phyloP scores from a whole-genome alignment of 2,888 invertebrate species.

The Chalcosyrphus nemorum region DNA sequence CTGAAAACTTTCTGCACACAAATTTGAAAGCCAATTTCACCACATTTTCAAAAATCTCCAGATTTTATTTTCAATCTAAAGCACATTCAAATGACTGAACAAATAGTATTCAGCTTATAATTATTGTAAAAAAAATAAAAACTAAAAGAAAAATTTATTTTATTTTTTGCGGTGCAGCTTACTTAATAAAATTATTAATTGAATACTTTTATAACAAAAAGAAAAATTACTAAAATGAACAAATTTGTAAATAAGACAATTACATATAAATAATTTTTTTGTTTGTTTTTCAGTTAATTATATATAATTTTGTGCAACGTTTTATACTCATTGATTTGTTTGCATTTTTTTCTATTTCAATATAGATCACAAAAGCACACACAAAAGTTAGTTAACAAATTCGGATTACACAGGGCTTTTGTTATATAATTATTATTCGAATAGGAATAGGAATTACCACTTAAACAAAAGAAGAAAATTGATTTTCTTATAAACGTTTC shows the following conservation, averaged over 20 bases:
- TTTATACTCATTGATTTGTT: constrained; percentile 55
- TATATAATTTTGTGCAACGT: constrained; percentile 30
- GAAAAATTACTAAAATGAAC: constrained; percentile 11
- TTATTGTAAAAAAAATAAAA: not conserved
- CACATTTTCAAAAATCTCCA: not conserved
- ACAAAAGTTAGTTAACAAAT: constrained; percentile 74
- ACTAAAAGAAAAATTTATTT: not conserved
- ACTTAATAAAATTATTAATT: constrained; percentile 40
- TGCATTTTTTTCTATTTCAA: constrained; percentile 39
- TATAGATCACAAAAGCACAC: constrained; percentile 44
- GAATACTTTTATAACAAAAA: constrained; percentile 9
- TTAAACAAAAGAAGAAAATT: constrained; percentile 21
- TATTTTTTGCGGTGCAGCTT: constrained; percentile 38
- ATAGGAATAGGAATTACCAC: constrained; percentile 45
- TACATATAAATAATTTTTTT: constrained; percentile 3
- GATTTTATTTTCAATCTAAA: not conserved
- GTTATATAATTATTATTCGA: constrained; percentile 74
- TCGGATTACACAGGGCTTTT: constrained; percentile 77
- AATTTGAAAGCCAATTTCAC: not conserved
- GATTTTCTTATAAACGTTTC: constrained; percentile 36
- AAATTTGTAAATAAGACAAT: constrained; percentile 52
- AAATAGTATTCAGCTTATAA: constrained; percentile 22
- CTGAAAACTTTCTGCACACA: not conserved
- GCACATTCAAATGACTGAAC: constrained; percentile 10
- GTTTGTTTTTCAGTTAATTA: constrained; percentile 17